Percentiles rank a stretch among this genome's conserved stretches.
Conservation (phyloP, 2,888 invertebrate species). For the Ecdyonurus torrentis region DNA sequence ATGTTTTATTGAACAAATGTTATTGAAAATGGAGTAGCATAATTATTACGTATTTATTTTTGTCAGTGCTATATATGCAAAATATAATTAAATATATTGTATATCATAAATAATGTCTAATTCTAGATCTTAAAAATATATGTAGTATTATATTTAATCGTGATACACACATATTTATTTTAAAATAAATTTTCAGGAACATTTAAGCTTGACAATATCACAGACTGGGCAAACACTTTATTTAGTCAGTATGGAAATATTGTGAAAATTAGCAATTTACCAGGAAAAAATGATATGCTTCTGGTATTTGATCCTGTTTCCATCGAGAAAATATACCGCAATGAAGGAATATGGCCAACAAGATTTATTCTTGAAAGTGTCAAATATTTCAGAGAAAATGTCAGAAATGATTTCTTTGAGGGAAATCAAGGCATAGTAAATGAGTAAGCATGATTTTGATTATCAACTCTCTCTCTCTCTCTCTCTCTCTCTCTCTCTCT, state of each 20-base stretch:
- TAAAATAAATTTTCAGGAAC: no score
- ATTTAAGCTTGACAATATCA: no score
- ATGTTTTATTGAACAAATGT: no score
- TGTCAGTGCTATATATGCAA: no score
- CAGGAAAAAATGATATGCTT: constrained; percentile 6
- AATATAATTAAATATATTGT: no score
- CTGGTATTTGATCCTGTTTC: constrained; percentile 9
- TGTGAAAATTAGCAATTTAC: constrained; percentile 1
- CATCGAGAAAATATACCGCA: constrained; percentile 19
- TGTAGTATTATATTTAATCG: no score
- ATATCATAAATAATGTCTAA: no score
- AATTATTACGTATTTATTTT: no score
- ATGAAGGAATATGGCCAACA: constrained; percentile 26
- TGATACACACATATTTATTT: no score
- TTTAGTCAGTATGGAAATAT: constrained; percentile 10
- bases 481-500: background rate
- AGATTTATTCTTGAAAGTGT: constrained; percentile 27
- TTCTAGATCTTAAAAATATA: no score
- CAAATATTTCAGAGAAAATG: constrained; percentile 22
- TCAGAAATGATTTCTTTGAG: constrained; percentile 18
- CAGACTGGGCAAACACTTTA: no score
- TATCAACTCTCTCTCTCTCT: background rate
- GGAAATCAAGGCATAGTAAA: constrained; percentile 26
- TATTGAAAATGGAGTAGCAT: no score
- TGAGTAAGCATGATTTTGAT: constrained; percentile 9